Percentiles rank a stretch among this genome's conserved stretches.
Evolutionary conservation across 2,113 vertebrate species (phyloP).

Genomic region (Garra rufa): DNA sequence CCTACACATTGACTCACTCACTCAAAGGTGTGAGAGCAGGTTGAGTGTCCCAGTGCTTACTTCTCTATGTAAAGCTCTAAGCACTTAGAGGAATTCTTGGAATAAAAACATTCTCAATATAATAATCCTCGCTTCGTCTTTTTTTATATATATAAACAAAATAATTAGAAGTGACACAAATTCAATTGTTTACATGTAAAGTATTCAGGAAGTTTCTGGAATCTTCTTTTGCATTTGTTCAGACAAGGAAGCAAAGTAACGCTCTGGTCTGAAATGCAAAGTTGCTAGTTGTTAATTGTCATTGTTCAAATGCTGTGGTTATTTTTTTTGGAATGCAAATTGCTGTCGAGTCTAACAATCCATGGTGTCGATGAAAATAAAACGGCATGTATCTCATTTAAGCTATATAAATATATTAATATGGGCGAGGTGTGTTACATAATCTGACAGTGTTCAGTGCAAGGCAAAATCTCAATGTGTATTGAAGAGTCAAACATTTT

Average conservation of each 20-base stretch:
- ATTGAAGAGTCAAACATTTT: no score
- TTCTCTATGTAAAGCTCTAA: conserved; percentile 65
- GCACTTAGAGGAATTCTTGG: conserved; percentile 78
- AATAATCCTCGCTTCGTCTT: conserved; percentile 44
- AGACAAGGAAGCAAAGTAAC: background rate
- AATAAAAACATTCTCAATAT: conserved; percentile 82
- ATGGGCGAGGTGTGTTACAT: no score
- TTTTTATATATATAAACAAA: no score
- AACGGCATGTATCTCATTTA: no score
- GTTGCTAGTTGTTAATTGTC: background rate
- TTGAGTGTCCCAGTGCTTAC: conserved; percentile 58
- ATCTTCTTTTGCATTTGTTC: background rate
- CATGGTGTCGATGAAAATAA: no score
- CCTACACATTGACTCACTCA: conserved; percentile 58
- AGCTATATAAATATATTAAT: no score
- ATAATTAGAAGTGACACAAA: no score
- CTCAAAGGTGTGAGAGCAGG: conserved; percentile 43
- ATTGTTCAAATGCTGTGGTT: background rate
- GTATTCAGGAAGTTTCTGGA: background rate
- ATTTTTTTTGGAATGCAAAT: background rate
- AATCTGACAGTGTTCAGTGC: no score
- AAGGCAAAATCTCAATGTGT: no score
- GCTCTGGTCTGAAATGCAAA: background rate
- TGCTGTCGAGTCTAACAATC: background rate
- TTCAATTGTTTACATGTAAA: background rate